phyloP scores from a whole-genome alignment of 1,140 invertebrate genomes.

The Hycleus cichorii region DNA sequence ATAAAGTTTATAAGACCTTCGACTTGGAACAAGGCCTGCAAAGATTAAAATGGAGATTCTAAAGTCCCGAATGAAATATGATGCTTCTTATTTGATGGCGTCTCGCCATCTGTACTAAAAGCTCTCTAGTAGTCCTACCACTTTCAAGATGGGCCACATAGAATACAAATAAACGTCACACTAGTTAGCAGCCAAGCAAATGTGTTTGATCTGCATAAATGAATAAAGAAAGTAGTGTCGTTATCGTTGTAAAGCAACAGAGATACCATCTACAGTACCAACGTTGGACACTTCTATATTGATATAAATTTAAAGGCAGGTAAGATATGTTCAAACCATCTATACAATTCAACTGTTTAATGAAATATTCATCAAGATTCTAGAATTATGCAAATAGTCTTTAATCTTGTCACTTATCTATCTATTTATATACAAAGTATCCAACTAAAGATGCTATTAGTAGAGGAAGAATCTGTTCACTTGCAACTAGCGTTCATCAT shows the following conservation, averaged over 20 bases:
- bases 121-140: neutral
- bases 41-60: slow-evolving; percentile 30
- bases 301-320: neutral
- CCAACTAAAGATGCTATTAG: no score
- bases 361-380: neutral
- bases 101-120: slow-evolving; percentile 16
- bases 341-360: neutral
- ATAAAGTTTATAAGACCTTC: slow-evolving; percentile 20
- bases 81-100: slow-evolving; percentile 26
- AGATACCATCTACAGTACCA: neutral
- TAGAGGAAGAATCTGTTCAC: no score
- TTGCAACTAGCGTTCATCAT: no score
- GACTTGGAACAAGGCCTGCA: slow-evolving; percentile 18
- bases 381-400: no score
- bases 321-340: neutral
- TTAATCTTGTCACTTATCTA: no score
- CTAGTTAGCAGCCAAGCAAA: slow-evolving; percentile 8
- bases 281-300: neutral
- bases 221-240: slow-evolving; percentile 10
- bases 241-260: no score
- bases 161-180: slow-evolving; percentile 27
- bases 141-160: neutral
- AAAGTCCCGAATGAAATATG: slow-evolving; percentile 28
- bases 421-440: no score
- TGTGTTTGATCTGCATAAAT: slow-evolving; percentile 18